phyloP scores from a whole-genome alignment of 2,113 vertebrate species.

The Percina caprodes region DNA sequence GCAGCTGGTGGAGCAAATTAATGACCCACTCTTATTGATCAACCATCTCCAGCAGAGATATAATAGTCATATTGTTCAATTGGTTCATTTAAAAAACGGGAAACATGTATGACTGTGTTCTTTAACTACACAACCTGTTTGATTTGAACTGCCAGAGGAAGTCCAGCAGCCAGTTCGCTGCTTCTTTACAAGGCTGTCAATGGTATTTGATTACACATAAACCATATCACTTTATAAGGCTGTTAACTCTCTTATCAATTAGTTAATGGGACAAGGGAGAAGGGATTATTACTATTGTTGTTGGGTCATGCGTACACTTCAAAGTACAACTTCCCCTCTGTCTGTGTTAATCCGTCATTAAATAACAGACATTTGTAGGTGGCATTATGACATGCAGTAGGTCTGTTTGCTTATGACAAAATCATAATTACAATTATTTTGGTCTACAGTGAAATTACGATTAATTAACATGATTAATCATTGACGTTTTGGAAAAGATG shows the following conservation, averaged over 20 bases:
- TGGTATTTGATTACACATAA: conserved; percentile 50
- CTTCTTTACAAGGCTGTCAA: conserved; percentile 43
- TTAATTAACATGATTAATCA: too few species aligned
- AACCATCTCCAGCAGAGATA: conserved; percentile 4
- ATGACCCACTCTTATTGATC: conserved; percentile 41
- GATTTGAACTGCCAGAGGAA: conserved; percentile 16
- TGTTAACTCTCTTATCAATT: conserved; percentile 60
- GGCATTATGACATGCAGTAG: too few species aligned
- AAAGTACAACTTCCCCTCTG: conserved; percentile 35
- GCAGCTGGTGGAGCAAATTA: conserved; percentile 49
- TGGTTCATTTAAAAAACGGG: background rate
- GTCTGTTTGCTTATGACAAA: too few species aligned
- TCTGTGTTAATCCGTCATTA: conserved; percentile 1
- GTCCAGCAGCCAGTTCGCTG: background rate
- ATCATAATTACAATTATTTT: too few species aligned
- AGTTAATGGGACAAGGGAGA: conserved; percentile 30
- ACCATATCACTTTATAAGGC: conserved; percentile 54
- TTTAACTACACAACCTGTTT: background rate
- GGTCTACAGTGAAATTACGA: too few species aligned
- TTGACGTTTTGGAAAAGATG: too few species aligned
- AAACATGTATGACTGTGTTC: too few species aligned
- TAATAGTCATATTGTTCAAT: conserved; percentile 1
- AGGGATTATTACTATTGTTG: conserved; percentile 11
- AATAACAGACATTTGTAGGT: background rate
- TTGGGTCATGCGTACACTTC: conserved; percentile 38